These are phyloP conservation scores for Probaryconus sp. DNA, from an alignment of 1,140 invertebrate genomes.

Conservation along the genomic window DNA sequence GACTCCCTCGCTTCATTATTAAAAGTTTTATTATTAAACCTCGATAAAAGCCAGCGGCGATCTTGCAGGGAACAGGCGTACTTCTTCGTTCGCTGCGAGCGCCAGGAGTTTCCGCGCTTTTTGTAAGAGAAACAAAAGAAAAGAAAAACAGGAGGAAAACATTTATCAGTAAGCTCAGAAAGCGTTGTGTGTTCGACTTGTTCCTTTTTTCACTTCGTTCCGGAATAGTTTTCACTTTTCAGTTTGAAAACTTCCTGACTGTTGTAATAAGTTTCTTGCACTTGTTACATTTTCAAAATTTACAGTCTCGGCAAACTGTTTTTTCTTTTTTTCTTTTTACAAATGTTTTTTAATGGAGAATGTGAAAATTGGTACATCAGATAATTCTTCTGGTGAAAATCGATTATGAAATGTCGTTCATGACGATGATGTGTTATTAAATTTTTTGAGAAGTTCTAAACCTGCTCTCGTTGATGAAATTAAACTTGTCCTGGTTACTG, in stretches of 20 bases:
- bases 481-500: no score
- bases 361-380: no score
- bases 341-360: no score
- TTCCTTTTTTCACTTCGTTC: conserved; percentile 30
- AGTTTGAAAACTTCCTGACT: conserved; percentile 31
- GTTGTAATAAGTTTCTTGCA: conserved; percentile 32
- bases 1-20: conserved; percentile 77
- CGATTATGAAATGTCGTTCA: no score
- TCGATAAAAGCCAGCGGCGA: conserved; percentile 71
- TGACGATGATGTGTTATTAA: no score
- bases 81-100: conserved; percentile 18
- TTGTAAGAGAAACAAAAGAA: conserved; percentile 49
- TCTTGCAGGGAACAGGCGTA: conserved; percentile 62
- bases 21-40: conserved; percentile 73
- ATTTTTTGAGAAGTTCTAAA: no score
- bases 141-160: conserved; percentile 45
- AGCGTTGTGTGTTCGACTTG: conserved; percentile 14
- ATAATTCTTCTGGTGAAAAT: no score
- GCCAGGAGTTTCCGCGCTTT: conserved; percentile 52
- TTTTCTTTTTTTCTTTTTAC: no score
- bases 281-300: conserved; percentile 32
- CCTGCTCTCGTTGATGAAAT: no score
- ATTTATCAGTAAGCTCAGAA: conserved; percentile 54
- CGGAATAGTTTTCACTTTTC: conserved; percentile 14
- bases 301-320: no score